Evolutionary conservation across 2,888 invertebrate genomes (phyloP).

Genomic region (Argyresthia albistria): DNA sequence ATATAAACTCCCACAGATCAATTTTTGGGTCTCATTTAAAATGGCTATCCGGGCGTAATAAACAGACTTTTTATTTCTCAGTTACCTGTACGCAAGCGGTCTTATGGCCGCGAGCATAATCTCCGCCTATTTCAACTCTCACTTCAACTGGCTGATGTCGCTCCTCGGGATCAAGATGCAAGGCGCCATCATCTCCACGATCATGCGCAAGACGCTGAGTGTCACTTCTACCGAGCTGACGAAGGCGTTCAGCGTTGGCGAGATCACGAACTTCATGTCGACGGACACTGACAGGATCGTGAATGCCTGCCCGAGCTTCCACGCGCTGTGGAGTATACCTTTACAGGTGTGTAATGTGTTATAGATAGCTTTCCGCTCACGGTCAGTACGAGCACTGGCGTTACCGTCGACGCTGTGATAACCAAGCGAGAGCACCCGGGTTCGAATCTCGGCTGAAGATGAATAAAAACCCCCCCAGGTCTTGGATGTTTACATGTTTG

Average conservation of each 20-base stretch:
- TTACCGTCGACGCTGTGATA: too few relatives aligned
- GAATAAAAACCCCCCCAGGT: too few relatives aligned
- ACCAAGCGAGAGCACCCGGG: too few relatives aligned
- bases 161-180: conserved; percentile 90
- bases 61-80: conserved; percentile 13
- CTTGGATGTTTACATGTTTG: too few relatives aligned
- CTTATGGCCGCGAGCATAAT: conserved; percentile 62
- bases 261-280: conserved; percentile 97
- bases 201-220: conserved; percentile 71
- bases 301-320: conserved; percentile 96
- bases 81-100: conserved; percentile 53
- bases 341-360: conserved; percentile 77
- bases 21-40: too few relatives aligned
- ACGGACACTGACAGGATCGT: conserved; percentile 96
- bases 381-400: too few relatives aligned
- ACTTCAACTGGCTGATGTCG: conserved; percentile 92
- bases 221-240: conserved; percentile 59
- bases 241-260: conserved; percentile 77
- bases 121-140: conserved; percentile 82
- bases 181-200: conserved; percentile 84
- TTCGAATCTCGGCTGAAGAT: too few relatives aligned
- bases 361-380: too few relatives aligned
- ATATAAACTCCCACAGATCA: too few relatives aligned
- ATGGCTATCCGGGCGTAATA: too few relatives aligned
- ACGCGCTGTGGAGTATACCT: conserved; percentile 97